Evolutionary conservation across 2,888 invertebrate genomes (phyloP), one percentile per base, ranked within the genome.

Genomic region (Lasius fuliginosus): DNA sequence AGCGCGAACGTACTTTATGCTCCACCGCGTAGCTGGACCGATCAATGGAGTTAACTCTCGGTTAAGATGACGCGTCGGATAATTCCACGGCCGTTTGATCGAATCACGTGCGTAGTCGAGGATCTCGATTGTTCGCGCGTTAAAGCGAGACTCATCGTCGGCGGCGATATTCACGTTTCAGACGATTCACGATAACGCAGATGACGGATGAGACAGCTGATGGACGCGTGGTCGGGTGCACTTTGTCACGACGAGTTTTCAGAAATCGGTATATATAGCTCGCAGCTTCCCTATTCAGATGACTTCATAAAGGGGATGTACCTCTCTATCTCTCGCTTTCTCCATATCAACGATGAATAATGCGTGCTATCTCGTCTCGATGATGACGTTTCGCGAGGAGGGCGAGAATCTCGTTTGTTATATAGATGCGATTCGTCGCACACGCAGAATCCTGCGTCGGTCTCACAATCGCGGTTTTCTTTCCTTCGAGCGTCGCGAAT

Each of bases 1-100:
- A 65, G 46, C 76, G 33, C 69, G 60, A 71, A 85, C 62, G 76
- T 11, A 88, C 87, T 23, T 23, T 81, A 81, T 87, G 84, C 79
- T 83, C 79, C 83, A 60, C 76, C 40, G 53, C 83, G 75, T 18
- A 53, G 77, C 62, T 89, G 91, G 89, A 90, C 89, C 91, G 88
- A 91, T 91, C 90, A 87, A 91, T 90, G 84, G 74, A 81, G 88
- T 89, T 89, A 81, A 83, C 75, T 85, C 90, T 87, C 84, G 82
- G 46, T 64, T 36, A 36, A 85, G 64, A 86, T 69, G 84, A 85
- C 65, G 76, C 85, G 56, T 64, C 75, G 62, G 75, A 82, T 71
- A 85, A 84, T 83, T 75, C 85, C 64, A 42, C 64, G 42, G 23
- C 4, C 36, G 60, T 58, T 23, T 23, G 11, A 36, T 67, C 40